Evolutionary conservation across 2,888 invertebrate species (phyloP).

Genomic region (Polydrusus pterygomalis): DNA sequence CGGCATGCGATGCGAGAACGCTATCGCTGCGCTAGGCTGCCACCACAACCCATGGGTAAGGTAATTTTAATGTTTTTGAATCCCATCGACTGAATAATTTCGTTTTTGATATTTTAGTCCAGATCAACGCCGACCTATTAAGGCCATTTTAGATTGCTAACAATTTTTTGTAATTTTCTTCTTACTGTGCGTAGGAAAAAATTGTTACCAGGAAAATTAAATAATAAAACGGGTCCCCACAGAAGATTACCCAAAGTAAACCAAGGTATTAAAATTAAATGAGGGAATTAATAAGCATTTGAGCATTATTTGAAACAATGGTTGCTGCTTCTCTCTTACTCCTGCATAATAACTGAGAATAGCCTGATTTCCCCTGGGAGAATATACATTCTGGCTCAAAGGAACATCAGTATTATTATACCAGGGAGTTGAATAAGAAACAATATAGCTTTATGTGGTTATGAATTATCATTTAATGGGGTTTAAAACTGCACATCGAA

Average conservation of each 20-base stretch:
- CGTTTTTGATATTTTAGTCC: too few relatives aligned
- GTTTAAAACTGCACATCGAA: background rate
- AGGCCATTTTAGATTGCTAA: background rate
- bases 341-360: constrained; percentile 54
- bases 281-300: constrained; percentile 52
- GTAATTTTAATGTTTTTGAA: too few relatives aligned
- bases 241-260: constrained; percentile 31
- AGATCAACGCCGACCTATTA: too few relatives aligned
- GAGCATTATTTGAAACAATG: constrained; percentile 45
- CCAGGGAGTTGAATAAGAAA: constrained; percentile 26
- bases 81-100: too few relatives aligned
- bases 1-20: too few relatives aligned
- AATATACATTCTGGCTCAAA: constrained; percentile 49
- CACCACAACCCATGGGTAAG: too few relatives aligned
- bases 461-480: constrained; percentile 11
- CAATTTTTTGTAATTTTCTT: background rate
- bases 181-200: constrained; percentile 6
- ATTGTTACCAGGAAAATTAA: constrained; percentile 23
- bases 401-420: constrained; percentile 46
- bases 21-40: too few relatives aligned
- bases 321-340: constrained; percentile 46
- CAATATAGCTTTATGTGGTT: constrained; percentile 10
- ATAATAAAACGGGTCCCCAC: constrained; percentile 28
- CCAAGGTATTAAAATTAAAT: constrained; percentile 48
- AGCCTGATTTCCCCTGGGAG: constrained; percentile 50